phyloP scores from a whole-genome alignment of 2,888 invertebrate species.

The Dynastes hyllus region DNA sequence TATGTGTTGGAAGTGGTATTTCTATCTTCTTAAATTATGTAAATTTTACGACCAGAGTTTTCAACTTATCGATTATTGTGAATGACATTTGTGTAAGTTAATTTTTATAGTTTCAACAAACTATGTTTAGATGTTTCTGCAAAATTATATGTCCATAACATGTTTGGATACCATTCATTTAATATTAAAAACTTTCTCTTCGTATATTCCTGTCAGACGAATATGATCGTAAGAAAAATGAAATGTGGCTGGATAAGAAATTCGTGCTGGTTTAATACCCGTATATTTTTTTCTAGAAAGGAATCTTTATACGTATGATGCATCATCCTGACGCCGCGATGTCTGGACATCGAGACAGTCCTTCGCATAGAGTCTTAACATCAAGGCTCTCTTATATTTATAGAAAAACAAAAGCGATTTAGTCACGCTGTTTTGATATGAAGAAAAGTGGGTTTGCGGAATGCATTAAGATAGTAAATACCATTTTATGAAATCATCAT shows the following conservation, averaged over 20 bases:
- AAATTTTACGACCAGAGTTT: no score
- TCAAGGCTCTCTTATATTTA: background rate
- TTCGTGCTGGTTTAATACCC: conserved; percentile 5
- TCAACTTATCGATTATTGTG: no score
- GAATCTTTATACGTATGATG: conserved; percentile 25
- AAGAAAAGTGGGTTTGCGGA: background rate
- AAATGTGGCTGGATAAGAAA: conserved; percentile 12
- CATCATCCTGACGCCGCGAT: conserved; percentile 25
- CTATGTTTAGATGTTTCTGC: no score
- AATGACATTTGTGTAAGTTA: no score
- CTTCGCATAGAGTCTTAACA: conserved; percentile 6
- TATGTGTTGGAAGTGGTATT: no score
- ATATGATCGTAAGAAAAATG: conserved; percentile 15
- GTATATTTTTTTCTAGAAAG: conserved; percentile 19
- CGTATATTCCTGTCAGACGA: background rate
- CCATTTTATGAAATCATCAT: background rate
- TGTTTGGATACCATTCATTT: no score
- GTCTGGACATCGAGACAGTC: conserved; percentile 36
- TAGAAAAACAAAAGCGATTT: conserved; percentile 19
- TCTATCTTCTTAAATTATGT: no score
- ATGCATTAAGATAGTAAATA: conserved; percentile 1
- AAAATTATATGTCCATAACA: no score
- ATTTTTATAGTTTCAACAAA: no score
- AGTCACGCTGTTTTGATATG: conserved; percentile 15
- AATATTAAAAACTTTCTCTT: background rate